Conservation (phyloP, 2,113 vertebrate species). For the Hucho hucho region DNA sequence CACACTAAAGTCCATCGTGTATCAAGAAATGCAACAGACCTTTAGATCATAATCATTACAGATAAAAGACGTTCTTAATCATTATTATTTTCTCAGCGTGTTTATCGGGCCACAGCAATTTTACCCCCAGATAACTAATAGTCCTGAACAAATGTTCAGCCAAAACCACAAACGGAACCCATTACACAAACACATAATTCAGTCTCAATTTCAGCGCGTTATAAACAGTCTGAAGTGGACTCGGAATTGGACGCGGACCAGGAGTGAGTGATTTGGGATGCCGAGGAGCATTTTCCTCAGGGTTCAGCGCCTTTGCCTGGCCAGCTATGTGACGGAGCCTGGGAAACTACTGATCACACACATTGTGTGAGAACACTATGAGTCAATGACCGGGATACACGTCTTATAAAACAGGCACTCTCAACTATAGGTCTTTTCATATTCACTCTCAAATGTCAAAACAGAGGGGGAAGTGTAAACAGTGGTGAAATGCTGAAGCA, state of each 20-base stretch:
- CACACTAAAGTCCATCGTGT: constrained; percentile 7
- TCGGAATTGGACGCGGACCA: constrained; percentile 90
- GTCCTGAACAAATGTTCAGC: constrained; percentile 88
- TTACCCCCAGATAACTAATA: constrained; percentile 88
- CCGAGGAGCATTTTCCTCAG: constrained; percentile 87
- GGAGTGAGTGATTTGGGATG: constrained; percentile 88
- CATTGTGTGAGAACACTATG: constrained; percentile 82
- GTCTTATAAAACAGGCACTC: constrained; percentile 87
- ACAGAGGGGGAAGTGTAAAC: constrained; percentile 54
- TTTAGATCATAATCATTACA: constrained; percentile 68
- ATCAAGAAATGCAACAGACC: constrained; percentile 21
- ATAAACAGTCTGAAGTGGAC: constrained; percentile 92
- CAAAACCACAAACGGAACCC: constrained; percentile 85
- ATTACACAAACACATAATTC: constrained; percentile 93
- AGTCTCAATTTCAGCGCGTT: constrained; percentile 90
- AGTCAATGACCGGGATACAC: constrained; percentile 81
- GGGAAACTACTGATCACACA: constrained; percentile 88
- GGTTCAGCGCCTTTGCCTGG: constrained; percentile 88
- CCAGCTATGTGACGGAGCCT: constrained; percentile 86
- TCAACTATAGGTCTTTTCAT: constrained; percentile 88
- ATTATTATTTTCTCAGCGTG: constrained; percentile 74
- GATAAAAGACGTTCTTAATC: constrained; percentile 64
- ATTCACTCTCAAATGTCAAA: constrained; percentile 81
- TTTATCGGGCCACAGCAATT: constrained; percentile 80
- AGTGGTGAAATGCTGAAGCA: constrained; percentile 77